These are phyloP conservation scores for Synergus gifuensis DNA, from an alignment of 2,888 invertebrate genomes.

Conservation along the genomic window DNA sequence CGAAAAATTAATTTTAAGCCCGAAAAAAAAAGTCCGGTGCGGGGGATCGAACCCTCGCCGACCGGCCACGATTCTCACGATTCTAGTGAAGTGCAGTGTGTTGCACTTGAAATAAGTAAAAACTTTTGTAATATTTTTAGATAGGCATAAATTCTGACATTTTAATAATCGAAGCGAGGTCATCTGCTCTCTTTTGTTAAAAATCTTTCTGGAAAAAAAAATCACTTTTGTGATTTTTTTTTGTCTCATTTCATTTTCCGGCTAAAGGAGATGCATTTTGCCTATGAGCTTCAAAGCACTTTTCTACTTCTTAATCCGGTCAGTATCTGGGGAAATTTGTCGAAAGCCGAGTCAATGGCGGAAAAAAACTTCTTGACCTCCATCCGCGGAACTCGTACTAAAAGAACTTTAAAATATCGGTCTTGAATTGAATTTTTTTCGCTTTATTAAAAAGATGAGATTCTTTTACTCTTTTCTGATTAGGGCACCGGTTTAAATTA, in stretches of 20 bases:
- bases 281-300: constrained; percentile 27
- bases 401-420: neutral
- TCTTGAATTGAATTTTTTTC: neutral
- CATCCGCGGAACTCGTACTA: neutral
- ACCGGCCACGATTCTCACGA: neutral
- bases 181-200: neutral
- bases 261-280: constrained; percentile 19
- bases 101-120: neutral
- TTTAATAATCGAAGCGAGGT: constrained; percentile 1
- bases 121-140: neutral
- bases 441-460: neutral
- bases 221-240: neutral
- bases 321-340: constrained; percentile 37
- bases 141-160: neutral
- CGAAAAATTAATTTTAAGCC: neutral
- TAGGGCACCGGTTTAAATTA: too few relatives aligned
- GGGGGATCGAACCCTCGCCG: neutral
- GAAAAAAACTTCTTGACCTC: constrained; percentile 22
- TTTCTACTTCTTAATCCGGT: constrained; percentile 30
- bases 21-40: neutral
- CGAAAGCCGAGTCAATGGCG: neutral
- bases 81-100: too few relatives aligned
- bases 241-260: constrained; percentile 14
- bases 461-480: too few relatives aligned
- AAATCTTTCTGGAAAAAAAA: constrained; percentile 2